These are phyloP conservation scores for Triplophysa dalaica DNA, from an alignment of 2,113 vertebrate species.

Conservation along the genomic window DNA sequence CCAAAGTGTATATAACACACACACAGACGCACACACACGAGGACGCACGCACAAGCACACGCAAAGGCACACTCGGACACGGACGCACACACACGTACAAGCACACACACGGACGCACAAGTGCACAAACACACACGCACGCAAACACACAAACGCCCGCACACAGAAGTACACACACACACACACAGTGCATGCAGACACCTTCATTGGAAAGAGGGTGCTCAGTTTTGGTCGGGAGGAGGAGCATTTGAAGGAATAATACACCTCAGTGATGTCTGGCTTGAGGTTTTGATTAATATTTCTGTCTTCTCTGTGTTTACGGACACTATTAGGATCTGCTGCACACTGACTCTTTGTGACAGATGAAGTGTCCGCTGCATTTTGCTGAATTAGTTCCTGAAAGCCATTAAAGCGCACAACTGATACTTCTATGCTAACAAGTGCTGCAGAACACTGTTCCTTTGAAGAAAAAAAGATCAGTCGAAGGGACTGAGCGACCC, in stretches of 20 bases:
- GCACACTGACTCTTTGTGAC: background rate
- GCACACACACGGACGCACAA: too few species aligned
- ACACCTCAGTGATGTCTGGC: background rate
- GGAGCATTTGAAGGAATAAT: constrained; percentile 2
- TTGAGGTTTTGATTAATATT: background rate
- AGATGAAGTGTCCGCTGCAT: background rate
- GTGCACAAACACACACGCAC: too few species aligned
- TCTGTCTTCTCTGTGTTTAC: constrained; percentile 1
- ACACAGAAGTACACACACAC: constrained; percentile 37
- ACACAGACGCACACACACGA: constrained; percentile 41
- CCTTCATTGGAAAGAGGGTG: constrained; percentile 69
- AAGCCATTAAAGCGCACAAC: constrained; percentile 1
- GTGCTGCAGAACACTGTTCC: background rate
- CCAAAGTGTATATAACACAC: constrained; percentile 50
- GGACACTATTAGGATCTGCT: background rate
- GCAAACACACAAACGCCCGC: too few species aligned
- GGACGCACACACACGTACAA: too few species aligned
- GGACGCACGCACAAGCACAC: too few species aligned
- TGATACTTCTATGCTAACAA: background rate
- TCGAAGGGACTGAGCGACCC: constrained; percentile 33
- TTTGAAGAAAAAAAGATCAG: constrained; percentile 37
- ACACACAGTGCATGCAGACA: constrained; percentile 60
- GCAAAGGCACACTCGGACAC: too few species aligned
- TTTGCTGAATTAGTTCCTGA: constrained; percentile 14
- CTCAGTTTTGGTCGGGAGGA: constrained; percentile 41